Base-by-base conservation (phyloP, 1,140 invertebrate species). In the Myzus persicae region DNA sequence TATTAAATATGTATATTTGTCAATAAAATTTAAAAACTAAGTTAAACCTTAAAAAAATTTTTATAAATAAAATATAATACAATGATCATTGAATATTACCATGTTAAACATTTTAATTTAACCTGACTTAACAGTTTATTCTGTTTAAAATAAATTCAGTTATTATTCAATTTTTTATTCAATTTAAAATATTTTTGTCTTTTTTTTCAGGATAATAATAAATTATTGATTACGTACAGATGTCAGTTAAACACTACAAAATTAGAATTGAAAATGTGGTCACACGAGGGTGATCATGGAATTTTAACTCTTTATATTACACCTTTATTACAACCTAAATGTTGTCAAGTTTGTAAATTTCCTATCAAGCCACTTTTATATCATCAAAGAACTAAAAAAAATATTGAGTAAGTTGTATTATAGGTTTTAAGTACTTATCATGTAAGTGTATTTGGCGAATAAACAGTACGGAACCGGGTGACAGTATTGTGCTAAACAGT, bases 231-330 rank as follows among this genome's bases (percentile, higher is more conserved):
- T 3, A 98, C 98, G 14, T 98, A 98, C 95, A 96, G 94, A 31
- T 95, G 94, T 94, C 97, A 98, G 95, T 96, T 97, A 4, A 98
- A 98, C 95, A 98, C 98, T 2, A 98, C 97, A 91, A 96, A 97
- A 93, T 95, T 99, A 40, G 98, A 98, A 95, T 96, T 98, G 67
- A 97, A 97, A 95, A 95, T 98, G 31, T 96, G 97, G 76, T 97
- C 97, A 8, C 97, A 97, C 54, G 98, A 98, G 95, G 98, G 97
- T 14, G 97, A 97, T 94, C 96, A 97, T 94, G 98, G 98, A 26
- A 96, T 95, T 9, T 94, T 99, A 22, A 96, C 97, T 94, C 96
- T 97, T 20, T 99, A 98, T 94, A 96, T 98, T 91, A 98, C 98
- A 8, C 97, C 98, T 3, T 95, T 97, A 94, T 96, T 97, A 48